Base-by-base conservation (phyloP, 2,888 invertebrate species). In the Limenitis arthemis region DNA sequence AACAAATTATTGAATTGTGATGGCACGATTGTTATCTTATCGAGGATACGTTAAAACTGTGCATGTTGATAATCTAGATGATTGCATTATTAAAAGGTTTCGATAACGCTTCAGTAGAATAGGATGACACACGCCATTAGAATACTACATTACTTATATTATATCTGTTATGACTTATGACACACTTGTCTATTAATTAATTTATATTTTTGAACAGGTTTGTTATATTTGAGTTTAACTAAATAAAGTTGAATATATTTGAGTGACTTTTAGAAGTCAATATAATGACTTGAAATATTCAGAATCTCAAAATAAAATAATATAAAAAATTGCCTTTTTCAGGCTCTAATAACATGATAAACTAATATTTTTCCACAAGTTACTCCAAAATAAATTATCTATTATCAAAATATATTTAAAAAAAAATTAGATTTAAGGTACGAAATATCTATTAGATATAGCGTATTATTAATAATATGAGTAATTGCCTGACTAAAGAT, bases 51-150 rank as follows among this genome's bases (percentile, higher is more conserved):
- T 75, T 74, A 40, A 69, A 74, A 73, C 72, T 68, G 75, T 82
- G 81, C 84, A 84, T 83, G 85, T 80, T 70, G 75, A 79, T 82
- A 79, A 83, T 83, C 78, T 78, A 66, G 68, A 73, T 73, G 65
- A 54, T 46, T 83, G 80, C 79, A 84, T 86, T 82, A 83, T 83
- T 84, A 77, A 84, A 70, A 77, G 77, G 73, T 64, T 55, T 58
- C 61, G 64, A 58, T 70, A 66, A 65, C 73, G 72, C 73, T 75
- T 71, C 74, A 71, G 79, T 77, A 77, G 76, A 79, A 77, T 76
- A 79, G 77, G 81, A 81, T 82, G 83, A 75, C 77, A 82, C 79
- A 77, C 77, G 79, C 76, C 75, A 81, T 75, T 72, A 75, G 63
- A 69, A 68, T 69, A 71, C 71, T 69, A 71, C 66, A 68, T 68